Evolutionary conservation across 1,140 invertebrate genomes (phyloP), one percentile per base, ranked within the genome.

Genomic region (Drosophila ironensis): DNA sequence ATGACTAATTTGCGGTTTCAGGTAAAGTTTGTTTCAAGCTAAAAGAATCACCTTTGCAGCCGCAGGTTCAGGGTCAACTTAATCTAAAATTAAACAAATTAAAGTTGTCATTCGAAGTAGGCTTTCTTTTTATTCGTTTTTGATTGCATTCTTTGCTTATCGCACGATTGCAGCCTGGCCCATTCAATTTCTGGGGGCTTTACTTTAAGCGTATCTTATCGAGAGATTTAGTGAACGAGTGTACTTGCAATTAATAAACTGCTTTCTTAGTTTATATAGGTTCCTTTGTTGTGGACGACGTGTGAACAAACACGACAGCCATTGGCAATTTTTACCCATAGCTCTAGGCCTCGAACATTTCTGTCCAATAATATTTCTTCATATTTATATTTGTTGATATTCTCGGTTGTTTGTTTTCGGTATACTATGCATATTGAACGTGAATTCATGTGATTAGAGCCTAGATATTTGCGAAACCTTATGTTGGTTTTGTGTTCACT

Each of bases 191-290:
- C 38, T 38, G 11, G 28, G 22, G 6, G 35, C 28, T 33, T 57
- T 41, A 60, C 35, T 14, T 59, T 24, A 42, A 14, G n/a, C 17
- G n/a, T 84, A 82, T 82, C 77, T 82, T 84, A 82, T 82, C 77
- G 24, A 30, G n/a, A 4, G 45, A 20, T 47, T 38, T 76, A 68
- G 50, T 72, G 52, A 59, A 54, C 81, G 72, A 68, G 50, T 72
- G 52, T 63, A 54, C 81, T 82, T 37, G 46, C 52, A 66, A 68
- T 63, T 53, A 50, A 57, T 53, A 25, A 24, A 12, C 40, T 38
- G 30, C 46, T 52, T 70, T 33, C 1, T 4, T 7, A 17, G n/a
- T 41, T 27, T 52, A 28, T 63, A 68, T 59, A 33, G 9, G 45
- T 72, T 75, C 25, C 53, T 80, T 40, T 66, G 25, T 46, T 64